Percentiles rank a stretch among this genome's conserved stretches.
phyloP scores from a whole-genome alignment of 2,797 vertebrate species.

The Peromyscus aztecus region DNA sequence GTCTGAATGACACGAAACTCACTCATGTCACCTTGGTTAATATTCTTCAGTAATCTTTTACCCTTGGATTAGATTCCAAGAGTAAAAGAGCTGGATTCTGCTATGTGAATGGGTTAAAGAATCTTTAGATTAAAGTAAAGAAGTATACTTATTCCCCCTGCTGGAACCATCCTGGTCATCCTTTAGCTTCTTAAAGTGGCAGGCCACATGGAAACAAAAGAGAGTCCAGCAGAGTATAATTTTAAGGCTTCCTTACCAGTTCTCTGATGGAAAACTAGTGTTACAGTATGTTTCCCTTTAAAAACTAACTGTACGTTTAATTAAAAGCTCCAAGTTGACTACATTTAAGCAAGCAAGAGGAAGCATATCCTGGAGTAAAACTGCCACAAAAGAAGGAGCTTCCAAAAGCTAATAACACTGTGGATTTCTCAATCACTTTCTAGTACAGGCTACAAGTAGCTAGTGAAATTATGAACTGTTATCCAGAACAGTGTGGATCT shows the following conservation, averaged over 20 bases:
- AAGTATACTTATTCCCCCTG: constrained; percentile 48
- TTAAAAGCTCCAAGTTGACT: constrained; percentile 78
- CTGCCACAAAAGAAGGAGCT: constrained; percentile 67
- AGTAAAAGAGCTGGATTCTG: constrained; percentile 81
- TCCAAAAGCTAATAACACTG: constrained; percentile 76
- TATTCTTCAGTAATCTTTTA: constrained; percentile 82
- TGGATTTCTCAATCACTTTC: constrained; percentile 63
- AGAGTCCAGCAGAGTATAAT: constrained; percentile 72
- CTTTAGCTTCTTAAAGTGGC: constrained; percentile 68
- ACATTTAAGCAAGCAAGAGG: constrained; percentile 69
- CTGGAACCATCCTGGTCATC: constrained; percentile 67
- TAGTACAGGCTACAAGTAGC: constrained; percentile 67
- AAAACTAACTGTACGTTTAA: constrained; percentile 71
- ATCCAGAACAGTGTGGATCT: constrained; percentile 76
- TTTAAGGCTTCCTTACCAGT: constrained; percentile 73
- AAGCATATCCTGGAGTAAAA: constrained; percentile 69
- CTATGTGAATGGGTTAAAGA: constrained; percentile 81
- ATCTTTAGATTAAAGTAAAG: constrained; percentile 75
- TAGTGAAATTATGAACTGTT: constrained; percentile 74
- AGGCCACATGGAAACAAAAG: constrained; percentile 72
- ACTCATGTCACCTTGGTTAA: constrained; percentile 78
- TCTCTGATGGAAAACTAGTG: constrained; percentile 76
- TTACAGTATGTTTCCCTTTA: constrained; percentile 74
- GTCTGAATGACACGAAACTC: constrained; percentile 79
- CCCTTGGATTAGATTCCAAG: constrained; percentile 74